Conservation (phyloP, 2,888 invertebrate genomes). For the Agriotes lineatus region DNA sequence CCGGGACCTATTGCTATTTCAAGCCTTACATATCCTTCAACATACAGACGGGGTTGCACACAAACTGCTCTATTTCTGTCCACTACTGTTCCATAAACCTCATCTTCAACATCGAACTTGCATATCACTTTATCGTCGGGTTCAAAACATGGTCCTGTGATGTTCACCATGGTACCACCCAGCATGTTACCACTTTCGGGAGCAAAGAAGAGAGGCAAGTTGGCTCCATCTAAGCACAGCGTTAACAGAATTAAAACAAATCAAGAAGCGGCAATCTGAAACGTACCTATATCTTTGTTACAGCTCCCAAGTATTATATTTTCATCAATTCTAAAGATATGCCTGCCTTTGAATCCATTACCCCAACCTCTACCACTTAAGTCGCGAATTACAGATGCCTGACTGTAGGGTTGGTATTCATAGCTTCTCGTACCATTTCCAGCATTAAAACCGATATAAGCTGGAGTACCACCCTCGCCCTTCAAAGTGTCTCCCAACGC, state of each 20-base stretch:
- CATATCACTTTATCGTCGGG: slow-evolving; percentile 82
- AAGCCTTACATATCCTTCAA: slow-evolving; percentile 90
- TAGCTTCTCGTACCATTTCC: slow-evolving; percentile 93
- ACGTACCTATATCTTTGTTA: slow-evolving; percentile 86
- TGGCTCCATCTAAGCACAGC: slow-evolving; percentile 76
- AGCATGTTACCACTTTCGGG: slow-evolving; percentile 98
- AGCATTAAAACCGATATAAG: slow-evolving; percentile 95
- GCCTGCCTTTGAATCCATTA: slow-evolving; percentile 89
- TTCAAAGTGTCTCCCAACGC: slow-evolving; percentile 90
- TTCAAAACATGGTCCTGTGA: slow-evolving; percentile 95
- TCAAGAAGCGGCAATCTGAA: neutral
- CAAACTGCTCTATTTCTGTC: slow-evolving; percentile 89
- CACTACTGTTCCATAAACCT: slow-evolving; percentile 82
- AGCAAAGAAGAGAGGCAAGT: slow-evolving; percentile 87
- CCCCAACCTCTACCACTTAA: slow-evolving; percentile 88
- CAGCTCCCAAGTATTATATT: slow-evolving; percentile 94
- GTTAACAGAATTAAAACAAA: neutral
- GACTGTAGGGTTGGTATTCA: slow-evolving; percentile 92
- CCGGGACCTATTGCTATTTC: slow-evolving; percentile 87
- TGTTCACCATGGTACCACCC: slow-evolving; percentile 95
- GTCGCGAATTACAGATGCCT: slow-evolving; percentile 86
- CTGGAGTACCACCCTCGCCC: slow-evolving; percentile 89
- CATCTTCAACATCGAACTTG: slow-evolving; percentile 82
- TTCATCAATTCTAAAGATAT: slow-evolving; percentile 95
- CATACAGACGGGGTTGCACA: slow-evolving; percentile 87